Evolutionary conservation across 1,140 invertebrate genomes (phyloP).

Genomic region (Sitobion miscanthi): DNA sequence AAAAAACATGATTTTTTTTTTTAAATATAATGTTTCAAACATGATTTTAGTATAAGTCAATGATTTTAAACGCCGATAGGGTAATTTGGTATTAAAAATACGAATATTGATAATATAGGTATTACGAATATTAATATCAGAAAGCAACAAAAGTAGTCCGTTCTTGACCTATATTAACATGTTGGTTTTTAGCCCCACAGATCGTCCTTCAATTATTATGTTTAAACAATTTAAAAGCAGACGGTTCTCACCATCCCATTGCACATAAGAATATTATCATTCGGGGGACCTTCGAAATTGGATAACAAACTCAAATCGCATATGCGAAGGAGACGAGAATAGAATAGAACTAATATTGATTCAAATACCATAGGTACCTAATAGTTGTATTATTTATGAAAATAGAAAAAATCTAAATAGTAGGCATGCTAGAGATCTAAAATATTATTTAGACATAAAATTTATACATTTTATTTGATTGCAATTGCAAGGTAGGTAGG

Average conservation of each 20-base stretch:
- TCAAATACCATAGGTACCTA: neutral
- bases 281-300: neutral
- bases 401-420: neutral
- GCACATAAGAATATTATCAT: neutral
- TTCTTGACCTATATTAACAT: conserved; percentile 12
- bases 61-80: neutral
- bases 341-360: neutral
- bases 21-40: neutral
- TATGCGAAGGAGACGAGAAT: neutral
- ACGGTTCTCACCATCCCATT: neutral
- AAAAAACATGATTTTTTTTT: neutral
- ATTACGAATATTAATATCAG: neutral
- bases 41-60: neutral
- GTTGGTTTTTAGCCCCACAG: neutral
- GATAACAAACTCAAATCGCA: neutral
- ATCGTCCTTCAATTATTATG: neutral
- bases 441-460: neutral
- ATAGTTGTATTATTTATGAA: too few species aligned
- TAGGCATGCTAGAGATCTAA: neutral
- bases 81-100: neutral
- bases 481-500: too few species aligned
- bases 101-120: too few species aligned
- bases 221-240: neutral
- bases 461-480: too few species aligned
- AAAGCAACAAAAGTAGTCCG: neutral